These are phyloP conservation scores for Vanessa atalanta DNA, from an alignment of 1,140 invertebrate genomes.

Conservation along the genomic window DNA sequence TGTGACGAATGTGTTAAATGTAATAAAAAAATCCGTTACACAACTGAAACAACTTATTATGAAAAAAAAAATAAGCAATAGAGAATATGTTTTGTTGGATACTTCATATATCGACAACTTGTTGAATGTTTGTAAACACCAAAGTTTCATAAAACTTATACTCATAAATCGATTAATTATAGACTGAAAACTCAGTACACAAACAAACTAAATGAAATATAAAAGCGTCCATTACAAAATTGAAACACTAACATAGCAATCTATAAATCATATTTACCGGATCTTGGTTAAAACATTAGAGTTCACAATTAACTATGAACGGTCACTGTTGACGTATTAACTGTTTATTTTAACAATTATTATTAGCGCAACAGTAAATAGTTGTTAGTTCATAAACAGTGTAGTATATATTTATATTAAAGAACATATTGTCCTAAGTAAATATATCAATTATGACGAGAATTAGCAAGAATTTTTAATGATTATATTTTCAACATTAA, in stretches of 20 bases:
- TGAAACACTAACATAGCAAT: too few relatives aligned
- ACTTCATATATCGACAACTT: conserved; percentile 39
- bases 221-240: neutral
- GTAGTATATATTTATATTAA: neutral
- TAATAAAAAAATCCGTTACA: conserved; percentile 5
- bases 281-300: neutral
- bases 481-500: too few relatives aligned
- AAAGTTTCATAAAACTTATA: conserved; percentile 5
- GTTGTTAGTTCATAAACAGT: neutral
- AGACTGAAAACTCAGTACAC: neutral
- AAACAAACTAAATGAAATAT: neutral
- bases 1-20: conserved; percentile 44
- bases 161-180: neutral
- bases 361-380: neutral
- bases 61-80: neutral
- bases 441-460: neutral
- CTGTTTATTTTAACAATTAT: neutral
- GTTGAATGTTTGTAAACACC: conserved; percentile 54
- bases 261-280: too few relatives aligned
- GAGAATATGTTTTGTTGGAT: neutral
- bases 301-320: neutral
- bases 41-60: neutral
- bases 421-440: neutral
- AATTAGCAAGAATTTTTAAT: neutral
- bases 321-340: conserved; percentile 2